Evolutionary conservation across 2,888 invertebrate species (phyloP), one percentile per base, ranked within the genome.

Genomic region (Amphimallon solstitiale): DNA sequence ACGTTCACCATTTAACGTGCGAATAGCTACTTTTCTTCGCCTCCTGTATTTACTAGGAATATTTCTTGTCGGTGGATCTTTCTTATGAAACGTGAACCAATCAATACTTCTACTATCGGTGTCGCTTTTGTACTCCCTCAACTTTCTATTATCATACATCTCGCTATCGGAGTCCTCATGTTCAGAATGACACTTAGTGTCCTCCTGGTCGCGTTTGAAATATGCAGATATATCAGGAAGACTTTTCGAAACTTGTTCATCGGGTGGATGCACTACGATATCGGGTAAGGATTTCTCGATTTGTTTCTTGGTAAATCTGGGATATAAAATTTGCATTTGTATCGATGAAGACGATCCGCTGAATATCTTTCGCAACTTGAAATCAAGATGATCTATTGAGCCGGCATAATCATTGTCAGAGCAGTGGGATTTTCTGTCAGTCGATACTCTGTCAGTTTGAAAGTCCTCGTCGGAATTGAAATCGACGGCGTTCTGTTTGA

Each of bases 191-290:
- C 19, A 70, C 7, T 66, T 68, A 2, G 17, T 60, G 0, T 68
- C 68, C 6, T 68, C 67, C 19, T 52, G 66, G 17, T 67, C 49
- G 4, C 43, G 29, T n/a, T 45, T 34, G 40, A 69, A 17, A 43
- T 29, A 68, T 3, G 68, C 70, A 54, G 74, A 70, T 45, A 83
- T 79, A 68, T 83, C 77, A 0, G 83, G 82, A 70, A 82, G 73
- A 68, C 81, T 81, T 49, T 70, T 76, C 0, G 82, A 80, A 21
- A 73, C 73, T 9, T 75, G 73, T 23, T 79, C 79, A 4, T 70
- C 70, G 0, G 80, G 79, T 0, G 80, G 79, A 23, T 51, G 37
- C 9, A 65, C 51, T 3, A 65, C 60, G 7, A 60, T 65, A 51
- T 61, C 45, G 15, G 65, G 65, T 7, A 51, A 12, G 4, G 56